These are phyloP conservation scores for Drosophila equinoxialis DNA, from an alignment of 1,140 invertebrate species.

Conservation along the genomic window DNA sequence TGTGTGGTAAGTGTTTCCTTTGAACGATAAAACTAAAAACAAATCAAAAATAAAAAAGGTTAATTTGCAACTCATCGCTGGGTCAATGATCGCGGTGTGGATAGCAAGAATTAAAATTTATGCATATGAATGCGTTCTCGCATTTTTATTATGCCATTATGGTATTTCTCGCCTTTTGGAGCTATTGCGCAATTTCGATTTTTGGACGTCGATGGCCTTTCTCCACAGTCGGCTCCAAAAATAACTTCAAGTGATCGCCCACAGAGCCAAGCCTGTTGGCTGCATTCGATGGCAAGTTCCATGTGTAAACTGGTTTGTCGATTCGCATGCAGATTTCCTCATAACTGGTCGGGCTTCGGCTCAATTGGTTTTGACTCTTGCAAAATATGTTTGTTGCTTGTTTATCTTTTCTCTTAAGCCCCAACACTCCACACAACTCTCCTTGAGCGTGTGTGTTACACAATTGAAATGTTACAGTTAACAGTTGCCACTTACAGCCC, in stretches of 20 bases:
- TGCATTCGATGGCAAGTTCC: constrained; percentile 25
- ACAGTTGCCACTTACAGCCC: not conserved
- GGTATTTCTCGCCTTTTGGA: not conserved
- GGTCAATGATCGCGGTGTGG: not conserved
- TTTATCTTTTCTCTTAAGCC: constrained; percentile 21
- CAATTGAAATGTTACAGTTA: not conserved
- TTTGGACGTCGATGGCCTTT: constrained; percentile 41
- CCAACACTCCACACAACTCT: not conserved
- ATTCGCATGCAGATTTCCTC: constrained; percentile 58
- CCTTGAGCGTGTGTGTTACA: not conserved
- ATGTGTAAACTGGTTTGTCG: constrained; percentile 59
- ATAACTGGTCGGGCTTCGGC: constrained; percentile 53
- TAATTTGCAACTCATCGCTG: not conserved
- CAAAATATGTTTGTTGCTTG: constrained; percentile 46
- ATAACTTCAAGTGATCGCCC: constrained; percentile 42
- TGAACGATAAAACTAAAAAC: not conserved
- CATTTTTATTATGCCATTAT: constrained; percentile 7
- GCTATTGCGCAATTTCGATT: constrained; percentile 8
- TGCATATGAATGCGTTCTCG: not conserved
- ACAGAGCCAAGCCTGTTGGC: constrained; percentile 24
- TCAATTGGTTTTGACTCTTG: constrained; percentile 41
- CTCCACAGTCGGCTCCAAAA: constrained; percentile 33
- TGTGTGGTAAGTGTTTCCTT: constrained; percentile 47
- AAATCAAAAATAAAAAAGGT: not conserved
- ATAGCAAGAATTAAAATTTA: not conserved